phyloP scores from a whole-genome alignment of 2,797 vertebrate genomes.

The Synaphobranchus kaupii region DNA sequence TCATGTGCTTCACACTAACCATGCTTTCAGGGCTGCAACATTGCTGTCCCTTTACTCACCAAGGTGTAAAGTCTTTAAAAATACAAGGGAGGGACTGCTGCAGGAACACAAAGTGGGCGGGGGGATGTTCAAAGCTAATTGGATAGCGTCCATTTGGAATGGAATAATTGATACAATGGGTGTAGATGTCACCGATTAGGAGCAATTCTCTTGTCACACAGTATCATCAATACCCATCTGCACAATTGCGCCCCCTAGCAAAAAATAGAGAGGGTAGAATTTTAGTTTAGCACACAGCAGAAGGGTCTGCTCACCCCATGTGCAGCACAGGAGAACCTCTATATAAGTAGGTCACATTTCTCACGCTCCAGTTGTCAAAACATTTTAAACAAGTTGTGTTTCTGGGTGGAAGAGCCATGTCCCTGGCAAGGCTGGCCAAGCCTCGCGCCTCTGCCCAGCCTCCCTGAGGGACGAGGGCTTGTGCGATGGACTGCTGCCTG shows the following conservation, averaged over 20 bases:
- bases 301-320: not conserved
- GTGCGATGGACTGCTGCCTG: not conserved
- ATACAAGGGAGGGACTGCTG: too few species aligned
- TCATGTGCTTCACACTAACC: not conserved
- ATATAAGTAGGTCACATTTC: not conserved
- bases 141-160: not conserved
- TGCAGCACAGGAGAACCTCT: not conserved
- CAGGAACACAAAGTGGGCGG: too few species aligned
- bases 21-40: too few species aligned
- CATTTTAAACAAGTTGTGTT: not conserved
- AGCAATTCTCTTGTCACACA: not conserved
- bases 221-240: not conserved
- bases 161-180: not conserved
- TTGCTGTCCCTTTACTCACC: too few species aligned
- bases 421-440: not conserved
- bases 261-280: not conserved
- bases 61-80: too few species aligned
- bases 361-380: conserved; percentile 3
- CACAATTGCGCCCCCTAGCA: not conserved
- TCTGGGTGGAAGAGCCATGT: too few species aligned
- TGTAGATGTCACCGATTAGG: not conserved
- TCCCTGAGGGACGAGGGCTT: not conserved
- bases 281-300: not conserved
- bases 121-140: not conserved
- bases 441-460: not conserved